phyloP scores from a whole-genome alignment of 2,113 vertebrate genomes.

The Euleptes europaea region DNA sequence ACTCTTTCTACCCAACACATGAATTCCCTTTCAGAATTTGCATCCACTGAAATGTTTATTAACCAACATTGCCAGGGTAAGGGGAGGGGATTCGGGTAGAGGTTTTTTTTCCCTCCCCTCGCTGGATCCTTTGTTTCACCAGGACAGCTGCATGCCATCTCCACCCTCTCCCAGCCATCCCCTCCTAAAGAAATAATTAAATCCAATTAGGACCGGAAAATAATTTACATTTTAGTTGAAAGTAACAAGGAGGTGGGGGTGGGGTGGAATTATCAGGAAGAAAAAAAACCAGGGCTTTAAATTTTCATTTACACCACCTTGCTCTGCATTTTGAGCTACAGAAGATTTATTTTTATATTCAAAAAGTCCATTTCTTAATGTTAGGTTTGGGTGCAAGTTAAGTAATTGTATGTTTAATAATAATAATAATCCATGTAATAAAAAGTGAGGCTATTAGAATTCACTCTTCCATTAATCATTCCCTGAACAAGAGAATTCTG shows the following conservation, averaged over 20 bases:
- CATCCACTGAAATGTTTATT: constrained; percentile 36
- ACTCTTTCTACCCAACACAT: background rate
- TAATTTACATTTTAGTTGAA: constrained; percentile 82
- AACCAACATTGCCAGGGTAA: constrained; percentile 45
- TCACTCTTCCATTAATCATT: constrained; percentile 5
- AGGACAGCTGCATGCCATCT: constrained; percentile 67
- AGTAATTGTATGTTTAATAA: background rate
- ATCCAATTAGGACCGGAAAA: constrained; percentile 81
- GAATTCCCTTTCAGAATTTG: constrained; percentile 43
- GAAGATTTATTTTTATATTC: constrained; percentile 13
- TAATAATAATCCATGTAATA: background rate
- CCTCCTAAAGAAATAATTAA: constrained; percentile 75
- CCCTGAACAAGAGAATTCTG: constrained; percentile 30
- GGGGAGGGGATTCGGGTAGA: constrained; percentile 39
- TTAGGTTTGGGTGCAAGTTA: background rate
- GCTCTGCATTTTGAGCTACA: constrained; percentile 58
- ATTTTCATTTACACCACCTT: constrained; percentile 69
- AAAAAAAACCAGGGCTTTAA: constrained; percentile 24
- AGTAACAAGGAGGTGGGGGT: constrained; percentile 48
- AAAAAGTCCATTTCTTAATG: constrained; percentile 48
- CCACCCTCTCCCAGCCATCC: constrained; percentile 66
- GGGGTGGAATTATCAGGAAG: background rate
- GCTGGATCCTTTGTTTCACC: constrained; percentile 69
- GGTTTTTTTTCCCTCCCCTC: background rate
- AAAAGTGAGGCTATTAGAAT: constrained; percentile 24